Evolutionary conservation across 92 coral and sea anemone species (phyloP).

Genomic region (Porites cylindrica): DNA sequence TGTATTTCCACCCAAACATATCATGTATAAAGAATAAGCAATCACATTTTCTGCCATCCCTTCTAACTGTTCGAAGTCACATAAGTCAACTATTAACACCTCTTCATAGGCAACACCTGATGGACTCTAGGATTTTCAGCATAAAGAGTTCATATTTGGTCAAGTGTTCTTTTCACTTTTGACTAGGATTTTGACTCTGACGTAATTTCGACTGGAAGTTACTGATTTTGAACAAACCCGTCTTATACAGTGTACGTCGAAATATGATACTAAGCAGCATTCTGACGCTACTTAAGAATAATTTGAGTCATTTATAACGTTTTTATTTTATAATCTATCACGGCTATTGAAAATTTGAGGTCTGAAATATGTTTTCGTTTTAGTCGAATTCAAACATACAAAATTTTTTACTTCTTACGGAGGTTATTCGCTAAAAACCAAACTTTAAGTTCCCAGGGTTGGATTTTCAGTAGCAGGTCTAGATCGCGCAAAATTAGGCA

Average conservation of each 20-base stretch:
- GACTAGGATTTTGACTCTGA: neutral
- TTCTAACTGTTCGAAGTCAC: slow-evolving; percentile 27
- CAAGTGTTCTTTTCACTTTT: neutral
- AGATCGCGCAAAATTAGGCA: no score
- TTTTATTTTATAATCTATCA: no score
- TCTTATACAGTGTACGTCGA: neutral
- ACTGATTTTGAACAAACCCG: neutral
- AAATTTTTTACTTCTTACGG: no score
- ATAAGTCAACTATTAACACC: slow-evolving; percentile 43
- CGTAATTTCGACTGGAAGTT: neutral
- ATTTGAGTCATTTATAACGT: no score
- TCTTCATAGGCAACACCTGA: slow-evolving; percentile 44
- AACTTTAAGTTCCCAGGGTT: no score
- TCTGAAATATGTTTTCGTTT: no score
- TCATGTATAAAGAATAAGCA: slow-evolving; percentile 51
- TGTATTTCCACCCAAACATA: slow-evolving; percentile 44
- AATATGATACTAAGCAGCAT: no score
- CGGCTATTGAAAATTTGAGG: no score
- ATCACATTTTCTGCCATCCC: slow-evolving; percentile 34
- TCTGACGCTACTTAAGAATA: no score
- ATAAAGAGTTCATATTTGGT: neutral
- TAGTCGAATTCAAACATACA: no score
- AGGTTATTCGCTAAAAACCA: no score
- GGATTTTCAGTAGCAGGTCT: no score
- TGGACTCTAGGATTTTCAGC: neutral